Conservation (phyloP, 1,140 invertebrate genomes). For the Drosophila cardini region DNA sequence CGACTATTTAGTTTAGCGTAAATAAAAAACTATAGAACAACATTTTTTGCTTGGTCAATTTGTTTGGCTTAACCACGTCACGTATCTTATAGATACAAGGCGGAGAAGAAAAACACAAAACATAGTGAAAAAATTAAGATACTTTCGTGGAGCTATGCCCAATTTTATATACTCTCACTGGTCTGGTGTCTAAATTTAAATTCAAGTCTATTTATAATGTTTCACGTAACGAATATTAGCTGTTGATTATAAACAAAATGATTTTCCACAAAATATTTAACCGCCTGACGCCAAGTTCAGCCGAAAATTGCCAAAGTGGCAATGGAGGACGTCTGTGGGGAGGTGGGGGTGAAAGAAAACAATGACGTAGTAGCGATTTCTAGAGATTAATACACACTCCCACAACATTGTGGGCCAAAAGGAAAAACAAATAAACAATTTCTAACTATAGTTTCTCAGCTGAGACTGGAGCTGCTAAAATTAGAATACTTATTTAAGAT, state of each 20-base stretch:
- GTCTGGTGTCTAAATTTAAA: slow-evolving; percentile 58
- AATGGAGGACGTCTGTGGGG: background rate
- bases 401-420: slow-evolving; percentile 24
- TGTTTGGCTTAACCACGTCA: slow-evolving; percentile 59
- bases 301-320: slow-evolving; percentile 47
- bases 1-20: background rate
- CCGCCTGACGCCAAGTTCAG: slow-evolving; percentile 74
- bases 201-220: slow-evolving; percentile 62
- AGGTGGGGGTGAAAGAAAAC: slow-evolving; percentile 16
- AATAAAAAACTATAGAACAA: slow-evolving; percentile 3
- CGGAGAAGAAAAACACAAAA: background rate
- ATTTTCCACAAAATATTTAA: slow-evolving; percentile 67
- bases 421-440: slow-evolving; percentile 58
- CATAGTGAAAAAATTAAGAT: slow-evolving; percentile 32
- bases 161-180: slow-evolving; percentile 33
- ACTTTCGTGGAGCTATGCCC: slow-evolving; percentile 31
- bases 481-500: slow-evolving; percentile 35
- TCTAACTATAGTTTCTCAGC: slow-evolving; percentile 50
- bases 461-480: slow-evolving; percentile 41
- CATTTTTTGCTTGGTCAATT: slow-evolving; percentile 44
- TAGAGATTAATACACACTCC: slow-evolving; percentile 33
- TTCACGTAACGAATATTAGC: slow-evolving; percentile 75
- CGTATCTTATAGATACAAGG: slow-evolving; percentile 13
- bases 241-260: slow-evolving; percentile 72
- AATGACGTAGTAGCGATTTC: slow-evolving; percentile 60